Evolutionary conservation across 1,140 invertebrate species (phyloP).

Genomic region (Pteromalus puparum): DNA sequence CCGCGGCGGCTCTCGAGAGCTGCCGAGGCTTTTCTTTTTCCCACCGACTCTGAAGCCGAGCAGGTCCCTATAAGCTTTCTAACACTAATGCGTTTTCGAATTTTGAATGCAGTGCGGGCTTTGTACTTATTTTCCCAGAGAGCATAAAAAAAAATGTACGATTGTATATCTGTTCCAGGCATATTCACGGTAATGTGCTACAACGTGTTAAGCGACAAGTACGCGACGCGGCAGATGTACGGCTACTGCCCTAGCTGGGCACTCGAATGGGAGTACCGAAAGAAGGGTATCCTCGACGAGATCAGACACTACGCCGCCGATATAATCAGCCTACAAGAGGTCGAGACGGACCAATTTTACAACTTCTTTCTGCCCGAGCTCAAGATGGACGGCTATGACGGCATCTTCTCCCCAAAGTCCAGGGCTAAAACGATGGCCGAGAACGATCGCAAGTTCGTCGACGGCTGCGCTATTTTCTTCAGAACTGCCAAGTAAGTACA

Average conservation of each 20-base stretch:
- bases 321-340: slow-evolving; percentile 98
- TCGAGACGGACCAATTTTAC: slow-evolving; percentile 99
- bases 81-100: too few relatives aligned
- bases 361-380: slow-evolving; percentile 97
- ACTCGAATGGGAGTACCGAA: slow-evolving; percentile 97
- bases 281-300: slow-evolving; percentile 98
- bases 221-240: slow-evolving; percentile 98
- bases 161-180: too few relatives aligned
- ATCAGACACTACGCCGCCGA: slow-evolving; percentile 97
- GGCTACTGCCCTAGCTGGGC: slow-evolving; percentile 98
- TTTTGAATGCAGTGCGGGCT: too few relatives aligned
- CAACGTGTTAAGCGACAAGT: slow-evolving; percentile 99
- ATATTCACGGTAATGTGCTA: slow-evolving; percentile 99
- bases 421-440: slow-evolving; percentile 99
- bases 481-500: slow-evolving; percentile 91
- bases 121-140: too few relatives aligned
- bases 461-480: slow-evolving; percentile 99
- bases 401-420: slow-evolving; percentile 99
- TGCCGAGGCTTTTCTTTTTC: too few relatives aligned
- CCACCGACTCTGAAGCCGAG: too few relatives aligned
- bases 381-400: slow-evolving; percentile 94
- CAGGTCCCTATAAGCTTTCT: too few relatives aligned
- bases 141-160: too few relatives aligned
- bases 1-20: too few relatives aligned
- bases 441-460: slow-evolving; percentile 97